These are phyloP conservation scores for Drosophila siamana DNA, from an alignment of 2,888 invertebrate species.

Conservation along the genomic window DNA sequence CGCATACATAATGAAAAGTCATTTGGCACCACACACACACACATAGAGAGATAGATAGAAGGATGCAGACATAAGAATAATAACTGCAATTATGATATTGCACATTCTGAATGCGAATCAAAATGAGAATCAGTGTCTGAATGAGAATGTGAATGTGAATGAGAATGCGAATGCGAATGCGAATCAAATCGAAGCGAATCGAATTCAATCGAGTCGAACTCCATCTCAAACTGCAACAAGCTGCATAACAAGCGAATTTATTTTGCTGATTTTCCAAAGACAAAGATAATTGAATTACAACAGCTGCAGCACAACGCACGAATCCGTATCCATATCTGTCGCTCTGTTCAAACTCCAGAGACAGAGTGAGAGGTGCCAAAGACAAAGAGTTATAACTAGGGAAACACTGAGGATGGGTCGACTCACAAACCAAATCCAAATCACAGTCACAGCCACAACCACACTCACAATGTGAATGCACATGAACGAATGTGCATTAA, in stretches of 20 bases:
- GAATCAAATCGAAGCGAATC: conserved; percentile 25
- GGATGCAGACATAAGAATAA: conserved; percentile 43
- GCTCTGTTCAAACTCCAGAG: background rate
- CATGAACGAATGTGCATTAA: conserved; percentile 64
- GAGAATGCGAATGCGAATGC: conserved; percentile 28
- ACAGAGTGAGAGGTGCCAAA: background rate
- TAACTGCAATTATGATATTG: conserved; percentile 64
- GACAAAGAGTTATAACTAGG: conserved; percentile 17
- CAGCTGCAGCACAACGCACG: conserved; percentile 39
- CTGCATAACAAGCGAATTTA: conserved; percentile 67
- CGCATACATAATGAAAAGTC: conserved; percentile 71
- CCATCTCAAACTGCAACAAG: background rate
- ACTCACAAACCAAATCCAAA: background rate
- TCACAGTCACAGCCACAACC: background rate
- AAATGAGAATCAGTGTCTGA: conserved; percentile 1
- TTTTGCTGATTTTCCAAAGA: conserved; percentile 78
- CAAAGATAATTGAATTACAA: conserved; percentile 77
- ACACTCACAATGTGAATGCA: conserved; percentile 20
- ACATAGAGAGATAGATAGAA: conserved; percentile 5
- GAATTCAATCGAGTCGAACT: conserved; percentile 16
- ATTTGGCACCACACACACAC: conserved; percentile 39
- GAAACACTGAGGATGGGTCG: background rate
- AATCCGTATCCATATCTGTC: background rate
- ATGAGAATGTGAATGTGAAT: conserved; percentile 9
- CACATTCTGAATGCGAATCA: conserved; percentile 46